Base-by-base conservation (phyloP, 2,113 vertebrate species). In the Hymenochirus boettgeri region DNA sequence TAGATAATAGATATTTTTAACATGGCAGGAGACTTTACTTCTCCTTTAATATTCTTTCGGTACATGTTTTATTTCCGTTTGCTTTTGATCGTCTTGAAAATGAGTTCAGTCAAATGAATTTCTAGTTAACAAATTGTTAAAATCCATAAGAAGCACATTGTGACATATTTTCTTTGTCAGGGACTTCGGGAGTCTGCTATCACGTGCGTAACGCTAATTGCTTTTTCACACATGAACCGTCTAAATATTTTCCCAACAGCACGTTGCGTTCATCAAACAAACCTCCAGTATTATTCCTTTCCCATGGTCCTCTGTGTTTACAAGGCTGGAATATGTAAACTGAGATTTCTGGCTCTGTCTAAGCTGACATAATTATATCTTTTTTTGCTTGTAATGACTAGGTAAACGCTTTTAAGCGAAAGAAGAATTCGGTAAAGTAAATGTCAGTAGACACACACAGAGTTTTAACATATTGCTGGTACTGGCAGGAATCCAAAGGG, bases 401-500 rank as follows among this genome's bases (percentile, higher is more conserved):
- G 46, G 54, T 53, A 65, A 65, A 57, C 48, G 31, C 18, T 55
- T 22, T 17, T 33, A n/a, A 63, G 23, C 39, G 19, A 24, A 42
- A 47, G 53, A 21, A 22, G 27, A 24, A 12, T 27, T 56, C n/a
- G 45, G 23, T 24, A 65, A 48, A 23, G 15, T 19, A 65, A 47
- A 57, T 65, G 39, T 57, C 53, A 46, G 62, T 25, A 47, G 62
- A 56, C 37, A 63, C n/a, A 35, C 5, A 10, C 35, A 48, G 53
- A 65, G 57, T 50, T 65, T 23, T 37, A 65, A 53, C 63, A 65
- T 57, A 65, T 65, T 62, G 60, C 23, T 33, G 31, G 47, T 18
- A 12, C 33, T 35, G 60, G 60, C 60, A 19, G 3, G 11, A 21
- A 11, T 47, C 60, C 60, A 52, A 53, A 7, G 13, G 21, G 17